These are phyloP conservation scores for Diaprepes abbreviatus DNA, from an alignment of 2,888 invertebrate genomes.

Conservation along the genomic window DNA sequence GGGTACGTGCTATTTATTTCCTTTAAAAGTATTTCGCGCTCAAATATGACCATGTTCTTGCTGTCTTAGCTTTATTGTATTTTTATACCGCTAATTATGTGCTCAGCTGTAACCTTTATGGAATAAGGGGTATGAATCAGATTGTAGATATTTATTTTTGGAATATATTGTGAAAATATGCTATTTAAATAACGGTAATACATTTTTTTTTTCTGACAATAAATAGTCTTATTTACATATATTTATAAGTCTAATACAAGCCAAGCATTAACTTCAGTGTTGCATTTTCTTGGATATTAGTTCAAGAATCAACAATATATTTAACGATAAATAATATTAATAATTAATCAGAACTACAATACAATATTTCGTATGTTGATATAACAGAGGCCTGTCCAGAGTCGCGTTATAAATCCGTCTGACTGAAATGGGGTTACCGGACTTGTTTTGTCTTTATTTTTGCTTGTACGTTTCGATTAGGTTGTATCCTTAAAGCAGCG, in stretches of 20 bases:
- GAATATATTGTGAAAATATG: slow-evolving; percentile 10
- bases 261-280: no score
- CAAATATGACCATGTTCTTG: slow-evolving; percentile 41
- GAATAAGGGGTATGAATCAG: not conserved
- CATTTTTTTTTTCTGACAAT: not conserved
- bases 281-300: not conserved
- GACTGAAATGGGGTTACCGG: no score
- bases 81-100: slow-evolving; percentile 37
- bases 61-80: slow-evolving; percentile 42
- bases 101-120: slow-evolving; percentile 25
- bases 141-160: slow-evolving; percentile 34
- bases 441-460: no score
- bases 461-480: no score
- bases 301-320: no score
- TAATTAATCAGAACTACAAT: no score
- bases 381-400: not conserved
- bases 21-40: slow-evolving; percentile 31
- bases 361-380: no score
- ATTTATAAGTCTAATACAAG: no score
- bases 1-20: not conserved
- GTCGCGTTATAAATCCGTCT: no score
- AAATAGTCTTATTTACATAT: no score
- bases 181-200: not conserved
- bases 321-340: no score
- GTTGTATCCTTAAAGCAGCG: no score